phyloP scores from a whole-genome alignment of 2,888 invertebrate species.

The Ditylenchus weischeri region DNA sequence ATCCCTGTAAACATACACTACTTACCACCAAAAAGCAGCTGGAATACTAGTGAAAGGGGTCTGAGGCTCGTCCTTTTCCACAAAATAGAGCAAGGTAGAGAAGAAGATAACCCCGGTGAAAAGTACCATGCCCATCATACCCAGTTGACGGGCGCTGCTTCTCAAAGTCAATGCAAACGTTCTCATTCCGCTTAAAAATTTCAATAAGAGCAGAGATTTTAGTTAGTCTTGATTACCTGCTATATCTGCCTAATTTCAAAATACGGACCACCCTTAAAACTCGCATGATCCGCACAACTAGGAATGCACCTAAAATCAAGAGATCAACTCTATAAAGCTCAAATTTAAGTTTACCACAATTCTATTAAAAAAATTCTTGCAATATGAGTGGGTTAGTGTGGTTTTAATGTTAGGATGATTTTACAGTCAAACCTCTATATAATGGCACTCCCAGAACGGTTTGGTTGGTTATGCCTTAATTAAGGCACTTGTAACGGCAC shows the following conservation, averaged over 20 bases:
- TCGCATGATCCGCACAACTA: slow-evolving; percentile 53
- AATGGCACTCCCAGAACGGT: no score
- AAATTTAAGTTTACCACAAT: no score
- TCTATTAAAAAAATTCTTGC: no score
- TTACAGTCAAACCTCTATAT: no score
- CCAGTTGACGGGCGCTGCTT: slow-evolving; percentile 46
- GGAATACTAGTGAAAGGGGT: slow-evolving; percentile 53
- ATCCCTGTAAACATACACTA: not conserved
- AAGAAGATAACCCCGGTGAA: slow-evolving; percentile 57
- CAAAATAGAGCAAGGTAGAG: slow-evolving; percentile 48
- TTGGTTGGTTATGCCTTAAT: no score
- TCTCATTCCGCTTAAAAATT: slow-evolving; percentile 43
- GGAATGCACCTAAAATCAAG: slow-evolving; percentile 46
- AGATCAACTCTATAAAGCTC: no score
- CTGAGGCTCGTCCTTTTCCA: slow-evolving; percentile 46
- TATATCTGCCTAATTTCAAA: slow-evolving; percentile 53
- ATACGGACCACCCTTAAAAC: slow-evolving; percentile 55
- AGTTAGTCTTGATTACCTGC: slow-evolving; percentile 12
- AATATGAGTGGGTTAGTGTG: no score
- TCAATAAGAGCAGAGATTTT: no score
- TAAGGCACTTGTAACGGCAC: no score
- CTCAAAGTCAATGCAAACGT: slow-evolving; percentile 53
- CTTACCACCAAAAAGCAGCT: slow-evolving; percentile 47
- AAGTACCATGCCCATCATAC: slow-evolving; percentile 49
- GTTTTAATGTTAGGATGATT: no score